Evolutionary conservation across 2,113 vertebrate genomes (phyloP).

Genomic region (Centrocercus urophasianus): DNA sequence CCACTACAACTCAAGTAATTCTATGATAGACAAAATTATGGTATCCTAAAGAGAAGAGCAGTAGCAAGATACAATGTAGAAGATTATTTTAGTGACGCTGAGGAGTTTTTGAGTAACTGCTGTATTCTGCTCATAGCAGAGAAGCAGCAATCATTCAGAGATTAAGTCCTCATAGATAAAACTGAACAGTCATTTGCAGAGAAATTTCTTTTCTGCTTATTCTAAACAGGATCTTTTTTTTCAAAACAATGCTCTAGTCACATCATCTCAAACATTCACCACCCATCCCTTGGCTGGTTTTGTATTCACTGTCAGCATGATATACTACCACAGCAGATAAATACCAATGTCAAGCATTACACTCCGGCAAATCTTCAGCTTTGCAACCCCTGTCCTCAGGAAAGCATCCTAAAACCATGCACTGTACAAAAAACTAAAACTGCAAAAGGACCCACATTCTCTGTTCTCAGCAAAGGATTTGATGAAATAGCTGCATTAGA

Average conservation of each 20-base stretch:
- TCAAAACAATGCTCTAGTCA: background rate
- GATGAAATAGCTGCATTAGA: background rate
- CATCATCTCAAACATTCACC: background rate
- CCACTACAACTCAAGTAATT: no score
- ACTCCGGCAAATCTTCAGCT: background rate
- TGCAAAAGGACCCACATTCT: background rate
- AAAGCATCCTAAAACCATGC: background rate
- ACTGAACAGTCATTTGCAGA: background rate
- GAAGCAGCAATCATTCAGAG: background rate
- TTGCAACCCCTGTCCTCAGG: background rate
- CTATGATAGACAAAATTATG: no score
- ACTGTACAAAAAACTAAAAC: background rate
- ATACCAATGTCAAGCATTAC: background rate
- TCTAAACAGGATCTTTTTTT: background rate
- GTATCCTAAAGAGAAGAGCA: background rate
- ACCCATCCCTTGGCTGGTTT: background rate
- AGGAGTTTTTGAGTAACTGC: background rate
- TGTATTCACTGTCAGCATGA: no score
- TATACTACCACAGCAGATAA: background rate
- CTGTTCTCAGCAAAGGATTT: background rate
- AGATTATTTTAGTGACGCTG: background rate
- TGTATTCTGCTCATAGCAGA: no score
- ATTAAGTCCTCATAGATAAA: background rate
- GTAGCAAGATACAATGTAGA: background rate
- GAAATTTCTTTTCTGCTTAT: background rate